These are phyloP conservation scores for Coelopa frigida DNA, from an alignment of 1,140 invertebrate species.

Conservation along the genomic window DNA sequence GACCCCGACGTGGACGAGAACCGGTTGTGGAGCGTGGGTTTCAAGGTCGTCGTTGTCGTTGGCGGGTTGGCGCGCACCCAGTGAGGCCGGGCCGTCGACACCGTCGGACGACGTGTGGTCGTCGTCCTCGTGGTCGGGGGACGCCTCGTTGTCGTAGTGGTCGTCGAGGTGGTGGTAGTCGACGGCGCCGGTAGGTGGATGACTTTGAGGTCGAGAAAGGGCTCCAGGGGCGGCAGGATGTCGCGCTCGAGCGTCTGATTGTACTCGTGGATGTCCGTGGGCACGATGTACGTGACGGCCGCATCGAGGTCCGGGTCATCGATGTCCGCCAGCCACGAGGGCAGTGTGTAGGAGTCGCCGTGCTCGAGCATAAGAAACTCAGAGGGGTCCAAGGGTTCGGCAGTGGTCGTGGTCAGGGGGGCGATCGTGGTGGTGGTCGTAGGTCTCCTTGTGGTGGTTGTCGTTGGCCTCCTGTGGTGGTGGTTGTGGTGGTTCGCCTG, in stretches of 20 bases:
- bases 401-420: conserved; percentile 19
- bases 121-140: conserved; percentile 5
- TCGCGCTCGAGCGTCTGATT: conserved; percentile 31
- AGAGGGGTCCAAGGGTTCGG: conserved; percentile 19
- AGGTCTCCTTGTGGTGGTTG: not conserved
- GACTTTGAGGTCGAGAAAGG: conserved; percentile 31
- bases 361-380: conserved; percentile 22
- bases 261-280: conserved; percentile 35
- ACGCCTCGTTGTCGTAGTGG: not conserved
- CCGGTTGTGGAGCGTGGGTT: not conserved
- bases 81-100: conserved; percentile 9
- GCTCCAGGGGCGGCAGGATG: conserved; percentile 33
- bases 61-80: conserved; percentile 13
- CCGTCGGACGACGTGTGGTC: conserved; percentile 19
- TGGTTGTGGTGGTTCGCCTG: conserved; percentile 6
- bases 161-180: not conserved
- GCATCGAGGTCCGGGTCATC: conserved; percentile 40
- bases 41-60: conserved; percentile 8
- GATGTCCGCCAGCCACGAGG: conserved; percentile 34
- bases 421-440: conserved; percentile 6
- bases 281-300: conserved; percentile 35
- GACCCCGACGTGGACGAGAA: not conserved
- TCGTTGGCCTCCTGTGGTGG: not conserved
- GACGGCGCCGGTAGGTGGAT: conserved; percentile 30
- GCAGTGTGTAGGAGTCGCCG: conserved; percentile 33